Percentiles rank a stretch among this genome's conserved stretches.
Evolutionary conservation across 2,113 vertebrate genomes (phyloP).

Genomic region (Daphoenositta chrysoptera): DNA sequence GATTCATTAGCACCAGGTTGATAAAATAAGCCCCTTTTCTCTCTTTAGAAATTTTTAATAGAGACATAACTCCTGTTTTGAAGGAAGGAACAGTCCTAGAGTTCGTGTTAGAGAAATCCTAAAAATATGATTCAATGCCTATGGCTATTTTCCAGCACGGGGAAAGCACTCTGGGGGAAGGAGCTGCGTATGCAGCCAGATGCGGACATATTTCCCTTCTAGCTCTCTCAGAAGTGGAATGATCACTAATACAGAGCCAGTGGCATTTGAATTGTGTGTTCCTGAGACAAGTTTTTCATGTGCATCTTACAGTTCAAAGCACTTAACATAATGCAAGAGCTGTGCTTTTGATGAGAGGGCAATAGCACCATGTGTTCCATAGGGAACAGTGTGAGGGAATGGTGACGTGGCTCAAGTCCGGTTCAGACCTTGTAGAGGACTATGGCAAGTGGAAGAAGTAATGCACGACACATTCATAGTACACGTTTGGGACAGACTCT

Average conservation of each 20-base stretch:
- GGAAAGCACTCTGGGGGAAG: background rate
- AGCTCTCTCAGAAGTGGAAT: background rate
- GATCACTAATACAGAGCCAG: background rate
- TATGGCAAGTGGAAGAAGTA: background rate
- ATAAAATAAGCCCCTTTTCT: background rate
- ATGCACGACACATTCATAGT: background rate
- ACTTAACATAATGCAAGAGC: background rate
- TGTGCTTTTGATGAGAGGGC: background rate
- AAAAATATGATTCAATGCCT: background rate
- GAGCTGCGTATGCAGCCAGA: background rate
- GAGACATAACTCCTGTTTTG: background rate
- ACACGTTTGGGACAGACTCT: background rate
- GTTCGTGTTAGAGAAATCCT: background rate
- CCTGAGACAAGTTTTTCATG: background rate
- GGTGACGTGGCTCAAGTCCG: background rate
- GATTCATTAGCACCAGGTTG: background rate
- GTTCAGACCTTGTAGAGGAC: background rate
- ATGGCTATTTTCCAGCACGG: background rate
- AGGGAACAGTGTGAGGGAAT: background rate
- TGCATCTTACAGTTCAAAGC: background rate
- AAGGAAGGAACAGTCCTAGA: background rate
- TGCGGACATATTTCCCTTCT: background rate
- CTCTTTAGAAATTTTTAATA: background rate
- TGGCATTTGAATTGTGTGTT: background rate
- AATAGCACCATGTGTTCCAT: background rate